Evolutionary conservation across 2,797 vertebrate genomes (phyloP), one percentile per base, ranked within the genome.

Genomic region (Carduelis carduelis): DNA sequence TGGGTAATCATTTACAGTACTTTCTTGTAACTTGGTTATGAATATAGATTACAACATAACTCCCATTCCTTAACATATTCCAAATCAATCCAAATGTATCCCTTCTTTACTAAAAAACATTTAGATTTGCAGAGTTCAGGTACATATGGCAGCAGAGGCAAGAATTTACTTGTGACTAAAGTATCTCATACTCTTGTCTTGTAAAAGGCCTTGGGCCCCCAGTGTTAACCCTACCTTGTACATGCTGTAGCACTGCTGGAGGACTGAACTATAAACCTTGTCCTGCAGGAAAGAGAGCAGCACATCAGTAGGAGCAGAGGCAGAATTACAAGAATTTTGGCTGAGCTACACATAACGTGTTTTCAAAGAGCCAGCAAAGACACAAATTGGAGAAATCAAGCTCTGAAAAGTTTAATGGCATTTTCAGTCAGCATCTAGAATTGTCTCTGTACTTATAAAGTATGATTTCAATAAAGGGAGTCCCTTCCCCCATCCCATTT

Each of bases 231-330:
- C 97, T 96, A 99, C 99, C 99, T 99, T 99, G 97, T 99, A 99
- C 99, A 99, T 99, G 94, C 98, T 99, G 97, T 99, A 99, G 98
- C 99, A 99, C 87, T 99, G 98, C 81, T 98, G 98, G 28, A 99
- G 97, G 50, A 99, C 99, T 4, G 99, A 99, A 21, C 99, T 99
- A 56, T 99, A 99, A 34, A 99, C 99, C 28, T 99, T 99, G 97
- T 99, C 99, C 99, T 99, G 75, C 17, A 97, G 86, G 80, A 97
- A 43, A 92, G 9, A 89, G 64, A 76, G 30, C 20, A 93, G 44
- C 24, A 22, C 39, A 8, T 83, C 44, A 91, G 41, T 9, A 60
- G 21, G 35, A 66, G 32, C 41, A 87, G n/a, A 78, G 53, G 32
- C 21, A 90, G 43, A 43, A 72, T 34, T 49, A 50, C 18, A 79